Evolutionary conservation across 2,113 vertebrate genomes (phyloP), one percentile per base, ranked within the genome.

Genomic region (Morone chrysops): DNA sequence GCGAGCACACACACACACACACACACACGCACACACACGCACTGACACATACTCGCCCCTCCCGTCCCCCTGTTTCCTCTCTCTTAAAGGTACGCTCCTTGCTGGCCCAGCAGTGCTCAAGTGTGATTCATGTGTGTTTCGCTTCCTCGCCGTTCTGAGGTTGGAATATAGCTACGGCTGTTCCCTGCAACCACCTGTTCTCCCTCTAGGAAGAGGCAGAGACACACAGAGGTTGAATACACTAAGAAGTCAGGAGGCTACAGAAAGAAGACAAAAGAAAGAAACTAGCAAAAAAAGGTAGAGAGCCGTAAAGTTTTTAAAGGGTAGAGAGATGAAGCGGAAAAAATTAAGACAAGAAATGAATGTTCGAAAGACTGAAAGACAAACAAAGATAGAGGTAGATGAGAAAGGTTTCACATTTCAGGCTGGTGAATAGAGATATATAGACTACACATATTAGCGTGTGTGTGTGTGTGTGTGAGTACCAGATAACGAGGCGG

Each of bases 401-500:
- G 85, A 88, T 84, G 66, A 86, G 56, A 78, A 75, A 56, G 69
- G 75, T 85, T 85, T 89, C 75, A 78, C 22, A 41, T 89, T 90
- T 82, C 76, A 87, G 65, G 77, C 73, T 82, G 72, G 10, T 75
- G 80, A 85, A 85, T 63, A 79, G 62, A 84, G 80, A 90, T 78
- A 87, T 65, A 87, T 86, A 88, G 84, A 84, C 80, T 84, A 85
- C 66, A 66, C 54, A 17, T 72, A 78, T 87, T 84, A 86, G 61
- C 17, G 2, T 7, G 4, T 61, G 78, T 81, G 53, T 51, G 71
- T 56, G 80, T 60, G 84, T 79, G 85, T 77, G 75, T 48, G 61
- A 56, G 89, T 18, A 59, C 67, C 54, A 86, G 92, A 92, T 90
- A 92, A 92, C 77, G 70, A 90, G 75, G 77, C 68, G 17, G 83